Conservation (phyloP, 2,888 invertebrate species). For the Caenorhabditis japonica region DNA sequence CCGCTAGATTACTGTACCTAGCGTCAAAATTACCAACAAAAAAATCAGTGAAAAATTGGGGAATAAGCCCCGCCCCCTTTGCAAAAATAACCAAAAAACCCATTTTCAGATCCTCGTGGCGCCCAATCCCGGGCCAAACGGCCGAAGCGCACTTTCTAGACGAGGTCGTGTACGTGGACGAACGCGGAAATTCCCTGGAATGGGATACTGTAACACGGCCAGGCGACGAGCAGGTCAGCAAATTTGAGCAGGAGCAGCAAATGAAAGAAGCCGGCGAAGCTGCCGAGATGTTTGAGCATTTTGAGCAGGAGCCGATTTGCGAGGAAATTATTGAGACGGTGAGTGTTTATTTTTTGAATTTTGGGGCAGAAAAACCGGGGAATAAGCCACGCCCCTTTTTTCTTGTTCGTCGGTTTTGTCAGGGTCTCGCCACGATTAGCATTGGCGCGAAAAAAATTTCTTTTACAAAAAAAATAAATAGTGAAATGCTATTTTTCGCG, state of each 20-base stretch:
- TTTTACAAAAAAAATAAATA: too few species aligned
- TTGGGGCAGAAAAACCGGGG: neutral
- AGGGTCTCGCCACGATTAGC: too few species aligned
- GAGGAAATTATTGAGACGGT: conserved; percentile 32
- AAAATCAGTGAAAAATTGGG: too few species aligned
- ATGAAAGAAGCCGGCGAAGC: conserved; percentile 1
- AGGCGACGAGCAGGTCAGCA: neutral
- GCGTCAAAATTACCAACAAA: too few species aligned
- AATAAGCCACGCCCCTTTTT: too few species aligned
- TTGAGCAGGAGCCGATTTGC: conserved; percentile 17
- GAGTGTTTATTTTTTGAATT: neutral
- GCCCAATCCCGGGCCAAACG: conserved; percentile 16
- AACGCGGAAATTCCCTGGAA: conserved; percentile 38
- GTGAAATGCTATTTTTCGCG: too few species aligned
- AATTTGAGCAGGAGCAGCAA: neutral
- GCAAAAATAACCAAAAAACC: too few species aligned
- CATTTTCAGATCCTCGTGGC: conserved; percentile 27
- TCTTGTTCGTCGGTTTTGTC: too few species aligned
- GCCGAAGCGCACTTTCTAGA: conserved; percentile 5
- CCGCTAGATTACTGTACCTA: too few species aligned
- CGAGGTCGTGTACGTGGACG: conserved; percentile 53
- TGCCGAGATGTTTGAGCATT: conserved; percentile 13
- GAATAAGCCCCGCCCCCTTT: too few species aligned
- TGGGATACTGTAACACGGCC: conserved; percentile 45
- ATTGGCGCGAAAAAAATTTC: too few species aligned